Evolutionary conservation across 2,113 vertebrate species (phyloP).

Genomic region (Cyanoliseus patagonus): DNA sequence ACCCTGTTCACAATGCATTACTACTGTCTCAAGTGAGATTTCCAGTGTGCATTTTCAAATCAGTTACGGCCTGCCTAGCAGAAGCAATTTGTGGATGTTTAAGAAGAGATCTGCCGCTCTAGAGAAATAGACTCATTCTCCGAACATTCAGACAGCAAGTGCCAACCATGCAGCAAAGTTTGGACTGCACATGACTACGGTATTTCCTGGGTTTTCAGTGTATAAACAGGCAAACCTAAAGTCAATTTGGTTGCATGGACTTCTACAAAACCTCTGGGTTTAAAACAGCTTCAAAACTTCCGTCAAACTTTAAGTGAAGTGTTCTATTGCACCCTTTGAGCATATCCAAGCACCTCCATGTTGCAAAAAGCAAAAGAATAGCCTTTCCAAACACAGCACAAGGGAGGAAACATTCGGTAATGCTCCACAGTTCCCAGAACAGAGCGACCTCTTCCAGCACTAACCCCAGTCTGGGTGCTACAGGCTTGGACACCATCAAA

Average conservation of each 20-base stretch:
- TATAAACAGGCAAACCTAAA: background rate
- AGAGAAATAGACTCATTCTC: background rate
- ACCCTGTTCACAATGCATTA: background rate
- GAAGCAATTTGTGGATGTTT: background rate
- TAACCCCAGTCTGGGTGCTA: background rate
- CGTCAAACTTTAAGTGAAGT: background rate
- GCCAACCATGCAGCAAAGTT: background rate
- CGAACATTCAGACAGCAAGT: background rate
- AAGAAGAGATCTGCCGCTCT: background rate
- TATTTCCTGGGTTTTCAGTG: background rate
- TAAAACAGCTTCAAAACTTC: background rate
- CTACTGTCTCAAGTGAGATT: background rate
- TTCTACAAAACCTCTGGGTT: background rate
- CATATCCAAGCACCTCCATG: background rate
- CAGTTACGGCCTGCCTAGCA: background rate
- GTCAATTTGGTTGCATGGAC: background rate
- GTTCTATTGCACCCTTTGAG: background rate
- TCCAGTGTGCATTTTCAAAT: background rate
- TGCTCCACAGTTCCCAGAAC: background rate
- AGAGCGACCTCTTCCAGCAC: background rate
- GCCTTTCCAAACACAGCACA: background rate
- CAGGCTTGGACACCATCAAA: background rate
- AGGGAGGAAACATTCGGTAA: background rate
- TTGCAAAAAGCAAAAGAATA: background rate
- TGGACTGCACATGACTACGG: accelerated